A percentile compares a stretch with the other conserved stretches of the same genome.
phyloP scores from a whole-genome alignment of 2,113 vertebrate genomes.

The Addax nasomaculatus region DNA sequence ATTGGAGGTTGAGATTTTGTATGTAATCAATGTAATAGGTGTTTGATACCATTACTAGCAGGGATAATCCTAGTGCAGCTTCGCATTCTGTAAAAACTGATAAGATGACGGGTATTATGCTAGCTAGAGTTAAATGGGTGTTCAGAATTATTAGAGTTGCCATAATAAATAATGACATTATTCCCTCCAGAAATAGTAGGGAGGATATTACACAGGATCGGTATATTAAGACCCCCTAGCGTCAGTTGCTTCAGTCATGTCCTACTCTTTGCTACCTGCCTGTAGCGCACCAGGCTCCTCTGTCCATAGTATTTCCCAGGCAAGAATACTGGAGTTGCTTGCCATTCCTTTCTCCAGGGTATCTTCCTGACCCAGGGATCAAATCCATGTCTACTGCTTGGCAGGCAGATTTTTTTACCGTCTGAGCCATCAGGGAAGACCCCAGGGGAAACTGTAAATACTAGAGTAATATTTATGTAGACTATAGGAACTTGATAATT shows the following conservation, averaged over 20 bases:
- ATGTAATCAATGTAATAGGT: background rate
- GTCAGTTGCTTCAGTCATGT: background rate
- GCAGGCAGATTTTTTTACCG: background rate
- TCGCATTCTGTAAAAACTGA: background rate
- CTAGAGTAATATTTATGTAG: too few species aligned
- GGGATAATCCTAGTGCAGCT: background rate
- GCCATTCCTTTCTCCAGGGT: background rate
- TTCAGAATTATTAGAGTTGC: background rate
- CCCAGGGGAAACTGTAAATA: background rate
- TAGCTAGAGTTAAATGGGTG: background rate
- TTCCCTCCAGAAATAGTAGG: background rate
- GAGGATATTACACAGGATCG: background rate
- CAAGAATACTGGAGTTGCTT: background rate
- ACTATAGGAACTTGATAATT: background rate
- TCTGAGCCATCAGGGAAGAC: background rate
- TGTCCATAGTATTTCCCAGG: background rate
- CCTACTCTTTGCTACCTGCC: background rate
- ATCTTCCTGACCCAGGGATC: background rate
- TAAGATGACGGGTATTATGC: background rate
- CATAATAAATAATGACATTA: background rate
- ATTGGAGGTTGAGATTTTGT: constrained; percentile 58
- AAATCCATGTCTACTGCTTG: background rate
- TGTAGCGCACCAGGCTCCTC: background rate
- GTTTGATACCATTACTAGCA: background rate
- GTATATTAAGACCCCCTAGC: background rate